Evolutionary conservation across 2,888 invertebrate genomes (phyloP), one percentile per base, ranked within the genome.

Genomic region (Dendrolimus pini): DNA sequence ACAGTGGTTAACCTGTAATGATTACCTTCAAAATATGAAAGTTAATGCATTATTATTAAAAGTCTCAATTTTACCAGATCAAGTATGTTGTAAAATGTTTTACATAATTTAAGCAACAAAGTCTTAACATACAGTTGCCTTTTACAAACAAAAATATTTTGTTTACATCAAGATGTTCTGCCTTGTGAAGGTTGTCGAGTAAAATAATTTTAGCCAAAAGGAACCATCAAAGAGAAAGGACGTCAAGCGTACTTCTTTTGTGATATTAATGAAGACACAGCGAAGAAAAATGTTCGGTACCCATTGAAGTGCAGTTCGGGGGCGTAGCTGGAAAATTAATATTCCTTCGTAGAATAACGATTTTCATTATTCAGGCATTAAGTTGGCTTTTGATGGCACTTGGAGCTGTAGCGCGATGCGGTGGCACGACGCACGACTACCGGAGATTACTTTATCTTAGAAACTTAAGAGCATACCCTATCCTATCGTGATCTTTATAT

Each of bases 361-460:
- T 62, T 62, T 70, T 65, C 72, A 72, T 75, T 74, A 74, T 74
- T 70, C 71, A 68, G 61, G 59, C 68, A 68, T 73, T 73, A 65
- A 54, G 60, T 30, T 30, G 30, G 30, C 30, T 30, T 30, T 30
- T 30, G 30, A 30, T 30, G 30, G 30, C 30, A 30, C 30, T 30
- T 30, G 30, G 30, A 30, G 30, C 30, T 30, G 30, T 30, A 30
- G 57, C 41, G 55, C 14, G 54, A 64, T 66, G 66, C 63, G 62
- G 57, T 56, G 62, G 60, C 65, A 67, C 64, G 66, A 30, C 30
- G 30, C 6, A 3, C 30, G 6, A 30, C 30, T 30, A 30, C 30
- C 3, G 30, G 30, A 30, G 30, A 30, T 30, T 30, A 30, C 30
- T 30, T 30, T 30, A 30, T 30, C 0, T 30, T 30, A 30, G 30